Conservation (phyloP, 2,888 invertebrate genomes). For the Ophonus ardosiacus region DNA sequence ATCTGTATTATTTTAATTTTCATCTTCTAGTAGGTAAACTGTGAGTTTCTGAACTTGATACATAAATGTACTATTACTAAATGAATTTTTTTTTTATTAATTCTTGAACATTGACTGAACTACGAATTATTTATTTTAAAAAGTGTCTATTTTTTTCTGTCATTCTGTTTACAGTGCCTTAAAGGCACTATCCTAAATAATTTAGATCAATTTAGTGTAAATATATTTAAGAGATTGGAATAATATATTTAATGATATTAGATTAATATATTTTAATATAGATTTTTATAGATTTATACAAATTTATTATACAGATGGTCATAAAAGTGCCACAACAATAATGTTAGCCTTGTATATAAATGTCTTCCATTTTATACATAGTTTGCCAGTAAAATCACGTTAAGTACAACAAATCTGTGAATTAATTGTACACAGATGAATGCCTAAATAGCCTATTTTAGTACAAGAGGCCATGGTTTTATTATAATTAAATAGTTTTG, state of each 20-base stretch:
- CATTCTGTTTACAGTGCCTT: conserved; percentile 8
- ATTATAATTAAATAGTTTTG: neutral
- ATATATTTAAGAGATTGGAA: conserved; percentile 50
- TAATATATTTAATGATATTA: conserved; percentile 36
- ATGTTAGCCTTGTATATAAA: conserved; percentile 30
- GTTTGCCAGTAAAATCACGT: conserved; percentile 6
- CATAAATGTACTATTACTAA: too few species aligned
- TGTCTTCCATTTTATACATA: conserved; percentile 46
- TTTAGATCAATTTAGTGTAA: conserved; percentile 49
- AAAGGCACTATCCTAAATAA: conserved; percentile 39
- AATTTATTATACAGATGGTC: conserved; percentile 40
- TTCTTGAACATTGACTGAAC: too few species aligned
- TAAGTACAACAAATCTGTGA: conserved; percentile 9
- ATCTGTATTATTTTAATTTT: too few species aligned
- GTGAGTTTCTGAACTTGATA: too few species aligned
- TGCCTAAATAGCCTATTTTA: conserved; percentile 14
- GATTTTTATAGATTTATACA: conserved; percentile 46
- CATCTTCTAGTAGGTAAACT: too few species aligned
- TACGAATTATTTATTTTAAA: neutral
- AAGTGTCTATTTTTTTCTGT: neutral
- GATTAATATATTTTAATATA: conserved; percentile 16
- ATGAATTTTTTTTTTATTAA: too few species aligned
- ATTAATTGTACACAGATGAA: neutral
- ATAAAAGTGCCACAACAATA: conserved; percentile 44
- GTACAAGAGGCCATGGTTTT: conserved; percentile 41